phyloP scores from a whole-genome alignment of 2,113 vertebrate genomes.

The Scomber colias region DNA sequence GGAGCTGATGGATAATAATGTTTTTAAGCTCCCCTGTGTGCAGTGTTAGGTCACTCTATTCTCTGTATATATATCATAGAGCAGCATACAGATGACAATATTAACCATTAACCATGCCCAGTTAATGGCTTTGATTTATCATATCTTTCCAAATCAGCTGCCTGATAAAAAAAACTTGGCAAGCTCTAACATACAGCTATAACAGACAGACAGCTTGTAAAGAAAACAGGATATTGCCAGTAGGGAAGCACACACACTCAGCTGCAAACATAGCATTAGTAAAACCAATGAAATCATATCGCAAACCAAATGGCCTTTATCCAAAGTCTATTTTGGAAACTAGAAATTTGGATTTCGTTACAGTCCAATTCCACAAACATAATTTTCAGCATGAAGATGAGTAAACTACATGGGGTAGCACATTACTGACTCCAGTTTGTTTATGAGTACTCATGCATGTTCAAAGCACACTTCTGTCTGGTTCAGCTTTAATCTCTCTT shows the following conservation, averaged over 20 bases:
- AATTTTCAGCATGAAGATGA: too few species aligned
- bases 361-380: constrained; percentile 17
- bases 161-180: constrained; percentile 23
- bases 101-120: constrained; percentile 14
- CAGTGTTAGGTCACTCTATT: constrained; percentile 47
- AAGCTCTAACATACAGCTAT: background rate
- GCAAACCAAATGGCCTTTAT: constrained; percentile 9
- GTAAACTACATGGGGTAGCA: background rate
- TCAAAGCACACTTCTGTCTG: constrained; percentile 4
- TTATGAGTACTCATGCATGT: background rate
- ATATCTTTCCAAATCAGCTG: constrained; percentile 41
- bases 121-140: constrained; percentile 17
- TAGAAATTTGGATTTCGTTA: constrained; percentile 9
- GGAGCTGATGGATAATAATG: constrained; percentile 73
- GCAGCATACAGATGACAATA: constrained; percentile 56
- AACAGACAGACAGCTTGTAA: background rate
- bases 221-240: background rate
- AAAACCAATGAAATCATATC: constrained; percentile 2
- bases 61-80: constrained; percentile 33
- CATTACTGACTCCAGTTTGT: constrained; percentile 16
- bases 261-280: constrained; percentile 6
- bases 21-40: constrained; percentile 56
- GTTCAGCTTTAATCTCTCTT: background rate
- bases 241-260: background rate
- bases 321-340: background rate